These are phyloP conservation scores for Cuculus canorus DNA, from an alignment of 2,797 vertebrate species.

Conservation along the genomic window DNA sequence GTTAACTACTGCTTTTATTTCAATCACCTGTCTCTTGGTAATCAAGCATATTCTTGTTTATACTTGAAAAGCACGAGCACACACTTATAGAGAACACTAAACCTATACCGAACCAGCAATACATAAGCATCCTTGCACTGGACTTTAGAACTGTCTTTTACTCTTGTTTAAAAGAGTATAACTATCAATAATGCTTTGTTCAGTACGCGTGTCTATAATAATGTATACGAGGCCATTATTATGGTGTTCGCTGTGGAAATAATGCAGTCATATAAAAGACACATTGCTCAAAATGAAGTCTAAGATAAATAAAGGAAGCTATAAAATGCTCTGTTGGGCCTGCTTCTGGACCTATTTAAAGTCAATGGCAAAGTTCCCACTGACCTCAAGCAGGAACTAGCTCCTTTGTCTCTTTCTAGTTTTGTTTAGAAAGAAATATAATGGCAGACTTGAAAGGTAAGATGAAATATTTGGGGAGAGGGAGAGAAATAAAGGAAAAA, in stretches of 20 bases:
- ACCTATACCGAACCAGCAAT: background rate
- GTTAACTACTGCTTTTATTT: background rate
- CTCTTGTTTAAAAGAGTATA: background rate
- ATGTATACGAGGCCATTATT: background rate
- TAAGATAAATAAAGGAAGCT: constrained; percentile 70
- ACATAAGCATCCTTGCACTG: background rate
- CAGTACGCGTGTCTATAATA: background rate
- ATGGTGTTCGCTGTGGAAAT: constrained; percentile 14
- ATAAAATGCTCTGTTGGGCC: constrained; percentile 54
- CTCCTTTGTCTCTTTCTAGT: constrained; percentile 40
- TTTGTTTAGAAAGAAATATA: constrained; percentile 44
- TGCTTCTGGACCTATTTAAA: constrained; percentile 54
- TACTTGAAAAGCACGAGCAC: background rate
- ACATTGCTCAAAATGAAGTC: constrained; percentile 63
- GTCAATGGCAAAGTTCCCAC: constrained; percentile 56
- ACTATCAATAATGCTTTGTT: background rate
- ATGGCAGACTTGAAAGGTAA: constrained; percentile 19
- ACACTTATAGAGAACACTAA: background rate
- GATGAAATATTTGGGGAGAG: background rate
- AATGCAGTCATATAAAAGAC: constrained; percentile 46
- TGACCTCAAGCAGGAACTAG: constrained; percentile 55
- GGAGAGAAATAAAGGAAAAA: background rate
- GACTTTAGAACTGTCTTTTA: background rate
- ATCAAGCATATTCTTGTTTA: background rate
- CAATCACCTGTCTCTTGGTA: background rate